phyloP scores from a whole-genome alignment of 2,797 vertebrate genomes.

The Distichodus sexfasciatus region DNA sequence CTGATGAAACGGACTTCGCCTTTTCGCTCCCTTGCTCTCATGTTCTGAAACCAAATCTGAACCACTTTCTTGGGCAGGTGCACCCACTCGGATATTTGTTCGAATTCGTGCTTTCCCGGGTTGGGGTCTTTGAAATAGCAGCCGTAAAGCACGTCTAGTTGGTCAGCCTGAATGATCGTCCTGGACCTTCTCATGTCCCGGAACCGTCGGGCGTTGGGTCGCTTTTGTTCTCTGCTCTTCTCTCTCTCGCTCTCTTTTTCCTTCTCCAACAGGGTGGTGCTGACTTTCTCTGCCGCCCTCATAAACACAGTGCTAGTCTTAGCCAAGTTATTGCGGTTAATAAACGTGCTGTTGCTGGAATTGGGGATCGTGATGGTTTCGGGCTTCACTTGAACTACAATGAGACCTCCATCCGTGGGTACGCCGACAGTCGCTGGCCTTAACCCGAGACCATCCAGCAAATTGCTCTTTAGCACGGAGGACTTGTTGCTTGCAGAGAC shows the following conservation, averaged over 20 bases:
- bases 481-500: slow-evolving; percentile 63
- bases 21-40: slow-evolving; percentile 89
- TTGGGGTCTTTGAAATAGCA: slow-evolving; percentile 95
- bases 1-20: slow-evolving; percentile 87
- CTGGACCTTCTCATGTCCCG: slow-evolving; percentile 84
- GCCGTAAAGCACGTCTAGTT: slow-evolving; percentile 91
- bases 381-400: slow-evolving; percentile 78
- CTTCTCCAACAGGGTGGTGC: slow-evolving; percentile 60
- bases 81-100: slow-evolving; percentile 90
- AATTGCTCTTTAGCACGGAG: slow-evolving; percentile 70
- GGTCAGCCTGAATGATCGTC: slow-evolving; percentile 90
- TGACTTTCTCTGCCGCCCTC: slow-evolving; percentile 70
- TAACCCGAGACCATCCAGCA: slow-evolving; percentile 76
- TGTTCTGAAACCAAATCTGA: slow-evolving; percentile 96
- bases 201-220: slow-evolving; percentile 72
- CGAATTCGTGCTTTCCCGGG: slow-evolving; percentile 90
- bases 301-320: slow-evolving; percentile 70
- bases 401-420: slow-evolving; percentile 63
- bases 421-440: slow-evolving; percentile 68
- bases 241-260: slow-evolving; percentile 64
- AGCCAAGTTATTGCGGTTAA: slow-evolving; percentile 68
- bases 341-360: slow-evolving; percentile 61
- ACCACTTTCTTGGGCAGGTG: slow-evolving; percentile 92
- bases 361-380: slow-evolving; percentile 61
- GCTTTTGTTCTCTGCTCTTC: slow-evolving; percentile 67